A percentile compares a stretch with the other conserved stretches of the same genome.
Evolutionary conservation across 2,113 vertebrate species (phyloP).

Genomic region (Phaethornis superciliosus): DNA sequence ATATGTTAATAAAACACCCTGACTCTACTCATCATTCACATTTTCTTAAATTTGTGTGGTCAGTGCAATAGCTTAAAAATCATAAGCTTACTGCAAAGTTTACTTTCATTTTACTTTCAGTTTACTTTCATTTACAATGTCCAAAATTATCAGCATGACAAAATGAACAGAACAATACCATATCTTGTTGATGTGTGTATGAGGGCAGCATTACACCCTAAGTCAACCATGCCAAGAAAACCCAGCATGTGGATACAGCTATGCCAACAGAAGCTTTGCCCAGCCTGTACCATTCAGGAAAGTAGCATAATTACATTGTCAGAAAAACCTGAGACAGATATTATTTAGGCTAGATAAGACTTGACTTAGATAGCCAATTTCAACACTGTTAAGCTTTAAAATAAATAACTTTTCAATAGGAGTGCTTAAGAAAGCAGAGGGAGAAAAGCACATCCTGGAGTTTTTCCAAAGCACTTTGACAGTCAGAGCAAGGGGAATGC

Average conservation of each 20-base stretch:
- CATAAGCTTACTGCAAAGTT: not conserved
- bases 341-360: constrained; percentile 32
- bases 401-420: not conserved
- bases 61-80: not conserved
- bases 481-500: not conserved
- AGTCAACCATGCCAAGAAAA: constrained; percentile 21
- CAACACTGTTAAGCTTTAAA: constrained; percentile 41
- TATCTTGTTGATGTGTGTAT: not conserved
- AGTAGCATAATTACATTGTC: not conserved
- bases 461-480: not conserved
- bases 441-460: not conserved
- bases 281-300: not conserved
- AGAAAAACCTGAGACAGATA: not conserved
- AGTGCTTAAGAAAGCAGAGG: not conserved
- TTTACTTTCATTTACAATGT: not conserved
- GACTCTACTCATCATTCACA: not conserved
- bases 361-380: not conserved
- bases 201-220: constrained; percentile 3
- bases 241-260: not conserved
- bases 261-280: constrained; percentile 16
- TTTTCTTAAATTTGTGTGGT: not conserved
- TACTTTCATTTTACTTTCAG: not conserved
- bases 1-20: not conserved
- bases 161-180: not conserved
- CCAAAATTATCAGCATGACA: not conserved